Evolutionary conservation across 2,113 vertebrate species (phyloP), one percentile per base, ranked within the genome.

Genomic region (Poecile atricapillus): DNA sequence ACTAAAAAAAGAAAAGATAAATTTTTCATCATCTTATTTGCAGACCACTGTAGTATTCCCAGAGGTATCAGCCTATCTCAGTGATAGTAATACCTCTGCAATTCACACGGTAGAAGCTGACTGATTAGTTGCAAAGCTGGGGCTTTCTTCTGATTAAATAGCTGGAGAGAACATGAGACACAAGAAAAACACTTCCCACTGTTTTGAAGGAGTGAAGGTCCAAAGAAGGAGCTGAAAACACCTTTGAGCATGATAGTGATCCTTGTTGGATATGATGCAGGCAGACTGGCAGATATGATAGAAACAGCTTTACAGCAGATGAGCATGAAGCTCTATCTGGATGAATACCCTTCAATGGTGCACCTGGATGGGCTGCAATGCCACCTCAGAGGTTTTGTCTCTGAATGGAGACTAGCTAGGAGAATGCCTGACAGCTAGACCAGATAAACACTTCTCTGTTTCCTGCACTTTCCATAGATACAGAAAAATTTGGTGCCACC

Each of bases 401-500:
- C 70, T 74, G 44, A 37, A 44, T 16, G 13, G 37, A 76, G 15
- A 64, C 28, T n/a, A 17, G 3, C 37, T 71, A 31, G 19, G 69
- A 79, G 25, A 84, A 17, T 24, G 75, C 47, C 82, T 89, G 52
- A 41, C 39, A 68, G 49, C 44, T 52, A 16, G 55, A 67, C 58
- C 28, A 87, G 50, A 44, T 44, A 41, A 83, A 71, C 0, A 0
- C 10, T 67, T 67, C 58, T 68, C 24, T 37, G 5, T 17, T 53
- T 22, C 17, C 64, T 80, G 9, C 11, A 30, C 14, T 65, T 62
- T 43, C 63, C 50, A 77, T 13, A 73, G 23, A 80, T 60, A 67
- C 7, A 23, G 82, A 91, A 96, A 96, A 96, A 80, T 74, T 80
- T 95, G 71, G 78, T 95, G 96, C 93, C 94, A 94, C 68, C 93